A percentile compares a stretch with the other conserved stretches of the same genome.
phyloP scores from a whole-genome alignment of 1,140 invertebrate species.

The Drosophila neocordata region DNA sequence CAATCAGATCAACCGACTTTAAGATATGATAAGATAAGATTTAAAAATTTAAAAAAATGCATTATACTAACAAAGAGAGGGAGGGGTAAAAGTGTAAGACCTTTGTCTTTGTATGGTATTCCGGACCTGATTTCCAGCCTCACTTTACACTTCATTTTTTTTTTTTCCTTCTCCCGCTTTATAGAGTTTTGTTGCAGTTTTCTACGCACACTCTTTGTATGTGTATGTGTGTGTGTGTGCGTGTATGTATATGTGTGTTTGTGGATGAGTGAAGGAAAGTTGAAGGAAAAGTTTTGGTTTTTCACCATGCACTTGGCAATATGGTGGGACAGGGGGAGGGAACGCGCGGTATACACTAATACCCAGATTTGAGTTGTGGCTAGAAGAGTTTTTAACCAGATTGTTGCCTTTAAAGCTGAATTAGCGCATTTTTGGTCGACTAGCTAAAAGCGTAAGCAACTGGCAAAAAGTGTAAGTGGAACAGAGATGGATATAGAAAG shows the following conservation, averaged over 20 bases:
- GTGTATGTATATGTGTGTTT: neutral
- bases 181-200: constrained; percentile 62
- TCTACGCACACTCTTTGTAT: constrained; percentile 43
- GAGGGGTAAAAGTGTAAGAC: too few species aligned
- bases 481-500: too few species aligned
- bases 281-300: constrained; percentile 58
- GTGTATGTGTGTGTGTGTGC: neutral
- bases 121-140: constrained; percentile 59
- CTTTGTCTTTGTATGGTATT: constrained; percentile 51
- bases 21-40: too few species aligned
- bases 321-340: constrained; percentile 23
- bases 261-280: constrained; percentile 48
- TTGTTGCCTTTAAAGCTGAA: constrained; percentile 73
- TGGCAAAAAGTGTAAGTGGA: too few species aligned
- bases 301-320: constrained; percentile 25
- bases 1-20: too few species aligned
- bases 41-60: too few species aligned
- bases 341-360: constrained; percentile 29
- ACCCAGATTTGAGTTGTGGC: constrained; percentile 61
- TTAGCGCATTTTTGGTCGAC: constrained; percentile 45
- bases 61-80: too few species aligned
- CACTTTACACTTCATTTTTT: constrained; percentile 43
- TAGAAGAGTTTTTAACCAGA: constrained; percentile 61
- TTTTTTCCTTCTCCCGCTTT: constrained; percentile 5
- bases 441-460: neutral